Evolutionary conservation across 2,888 invertebrate species (phyloP), one percentile per base, ranked within the genome.

Genomic region (Drosophila lutescens): DNA sequence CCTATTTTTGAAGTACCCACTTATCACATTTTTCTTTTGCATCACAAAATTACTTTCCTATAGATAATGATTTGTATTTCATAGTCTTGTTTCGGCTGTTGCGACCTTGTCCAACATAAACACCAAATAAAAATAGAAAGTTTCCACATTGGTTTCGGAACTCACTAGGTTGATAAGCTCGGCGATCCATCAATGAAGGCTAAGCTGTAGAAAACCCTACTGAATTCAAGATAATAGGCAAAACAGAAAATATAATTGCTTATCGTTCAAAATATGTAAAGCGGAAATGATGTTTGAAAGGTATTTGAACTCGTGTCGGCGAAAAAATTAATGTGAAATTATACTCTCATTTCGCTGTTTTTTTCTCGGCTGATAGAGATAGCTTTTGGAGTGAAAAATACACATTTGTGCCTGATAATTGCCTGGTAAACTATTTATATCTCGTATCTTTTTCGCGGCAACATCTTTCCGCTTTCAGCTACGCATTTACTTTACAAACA

Each of bases 401-500:
- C 44, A 30, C 23, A 47, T 55, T 46, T 32, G 20, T 15, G 20
- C 20, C 30, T 38, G 62, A 62, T 61, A 61, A 61, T 62, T 62
- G 68, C n/a, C 46, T 55, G 68, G 54, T 66, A 40, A 54, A 67
- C 68, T 66, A 67, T 67, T 66, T 66, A 67, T 66, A 66, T 38
- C 40, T 47, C 55, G 17, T 66, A 55, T 66, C 54, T 67, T 59
- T 36, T 58, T 66, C 43, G 67, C 67, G 40, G 65, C 67, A 54
- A 57, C 32, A 68, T 68, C 49, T 57, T 50, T 69, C 20, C 10
- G 57, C 43, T 50, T 50, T 67, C 44, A 57, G 30, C 68, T 26
- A 32, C 34, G 13, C 58, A 32, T 58, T 68, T 69, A 38, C 70
- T 50, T 26, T 20, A 32, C 40, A 72, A 66, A 82, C 67, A 86